Percentiles rank a stretch among this genome's conserved stretches.
Evolutionary conservation across 2,113 vertebrate species (phyloP).

Genomic region (Hemichromis elongatus): DNA sequence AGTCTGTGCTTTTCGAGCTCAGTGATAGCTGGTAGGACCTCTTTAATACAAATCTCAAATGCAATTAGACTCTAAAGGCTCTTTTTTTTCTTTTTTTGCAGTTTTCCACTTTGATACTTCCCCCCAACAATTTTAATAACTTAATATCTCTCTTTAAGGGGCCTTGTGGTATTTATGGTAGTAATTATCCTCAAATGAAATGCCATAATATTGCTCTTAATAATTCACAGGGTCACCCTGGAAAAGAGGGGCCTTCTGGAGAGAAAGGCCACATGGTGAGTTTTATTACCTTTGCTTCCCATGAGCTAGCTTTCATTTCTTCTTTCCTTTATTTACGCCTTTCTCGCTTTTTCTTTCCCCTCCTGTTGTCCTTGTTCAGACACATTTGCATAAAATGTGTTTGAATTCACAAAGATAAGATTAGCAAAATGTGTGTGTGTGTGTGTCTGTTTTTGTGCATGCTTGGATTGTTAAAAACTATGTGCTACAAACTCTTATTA

Average conservation of each 20-base stretch:
- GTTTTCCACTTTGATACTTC: conserved; percentile 14
- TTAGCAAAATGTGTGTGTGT: background rate
- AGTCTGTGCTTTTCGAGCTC: conserved; percentile 2
- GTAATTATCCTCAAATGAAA: conserved; percentile 39
- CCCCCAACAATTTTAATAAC: conserved; percentile 35
- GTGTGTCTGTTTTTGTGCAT: background rate
- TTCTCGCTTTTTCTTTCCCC: background rate
- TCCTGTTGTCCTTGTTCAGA: background rate
- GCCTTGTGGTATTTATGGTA: conserved; percentile 45
- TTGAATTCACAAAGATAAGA: background rate
- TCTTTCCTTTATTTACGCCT: background rate
- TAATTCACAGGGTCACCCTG: conserved; percentile 87
- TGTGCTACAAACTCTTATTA: background rate
- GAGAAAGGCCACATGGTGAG: conserved; percentile 90
- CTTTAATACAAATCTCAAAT: conserved; percentile 29
- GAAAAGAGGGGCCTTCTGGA: conserved; percentile 92
- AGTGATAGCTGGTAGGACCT: conserved; percentile 10
- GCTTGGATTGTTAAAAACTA: background rate
- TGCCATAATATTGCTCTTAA: conserved; percentile 47
- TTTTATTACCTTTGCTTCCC: background rate
- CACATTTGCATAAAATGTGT: conserved; percentile 12
- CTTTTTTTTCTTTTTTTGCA: background rate
- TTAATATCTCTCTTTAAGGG: conserved; percentile 11
- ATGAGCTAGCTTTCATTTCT: background rate
- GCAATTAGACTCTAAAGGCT: conserved; percentile 17